phyloP scores from a whole-genome alignment of 2,797 vertebrate genomes.

The Pempheris klunzingeri region DNA sequence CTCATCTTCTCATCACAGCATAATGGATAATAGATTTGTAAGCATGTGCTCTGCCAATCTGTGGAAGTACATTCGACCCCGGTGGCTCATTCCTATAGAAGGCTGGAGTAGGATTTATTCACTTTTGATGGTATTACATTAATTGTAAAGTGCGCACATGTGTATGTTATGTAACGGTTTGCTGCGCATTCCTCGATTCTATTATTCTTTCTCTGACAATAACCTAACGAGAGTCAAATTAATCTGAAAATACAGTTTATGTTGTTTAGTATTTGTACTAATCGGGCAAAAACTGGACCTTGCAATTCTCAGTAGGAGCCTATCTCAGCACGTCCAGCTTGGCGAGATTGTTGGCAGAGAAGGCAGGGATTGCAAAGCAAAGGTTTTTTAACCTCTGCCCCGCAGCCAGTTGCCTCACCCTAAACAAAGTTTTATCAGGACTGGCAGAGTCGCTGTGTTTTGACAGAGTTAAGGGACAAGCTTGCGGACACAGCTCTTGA shows the following conservation, averaged over 20 bases:
- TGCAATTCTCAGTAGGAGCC: constrained; percentile 30
- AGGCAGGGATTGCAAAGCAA: constrained; percentile 47
- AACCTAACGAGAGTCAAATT: background rate
- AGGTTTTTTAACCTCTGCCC: constrained; percentile 51
- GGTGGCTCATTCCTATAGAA: constrained; percentile 3
- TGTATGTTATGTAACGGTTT: background rate
- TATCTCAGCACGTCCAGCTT: constrained; percentile 49
- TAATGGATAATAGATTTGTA: constrained; percentile 26
- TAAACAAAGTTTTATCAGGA: constrained; percentile 59
- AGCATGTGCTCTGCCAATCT: constrained; percentile 15
- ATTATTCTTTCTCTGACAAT: background rate
- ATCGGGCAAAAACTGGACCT: constrained; percentile 16
- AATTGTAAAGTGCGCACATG: background rate
- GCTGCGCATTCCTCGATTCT: background rate
- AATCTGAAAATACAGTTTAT: constrained; percentile 19
- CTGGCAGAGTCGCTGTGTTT: constrained; percentile 56
- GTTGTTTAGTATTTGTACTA: constrained; percentile 20
- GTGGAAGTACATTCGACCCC: constrained; percentile 24
- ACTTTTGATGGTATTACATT: constrained; percentile 18
- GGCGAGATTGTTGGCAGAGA: constrained; percentile 43
- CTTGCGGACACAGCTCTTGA: constrained; percentile 49
- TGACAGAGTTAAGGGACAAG: constrained; percentile 61
- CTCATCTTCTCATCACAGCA: constrained; percentile 33
- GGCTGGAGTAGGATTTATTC: background rate
- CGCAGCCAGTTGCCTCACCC: constrained; percentile 39